Evolutionary conservation across 1,140 invertebrate genomes (phyloP), one percentile per base, ranked within the genome.

Genomic region (Dendrolimus kikuchii): DNA sequence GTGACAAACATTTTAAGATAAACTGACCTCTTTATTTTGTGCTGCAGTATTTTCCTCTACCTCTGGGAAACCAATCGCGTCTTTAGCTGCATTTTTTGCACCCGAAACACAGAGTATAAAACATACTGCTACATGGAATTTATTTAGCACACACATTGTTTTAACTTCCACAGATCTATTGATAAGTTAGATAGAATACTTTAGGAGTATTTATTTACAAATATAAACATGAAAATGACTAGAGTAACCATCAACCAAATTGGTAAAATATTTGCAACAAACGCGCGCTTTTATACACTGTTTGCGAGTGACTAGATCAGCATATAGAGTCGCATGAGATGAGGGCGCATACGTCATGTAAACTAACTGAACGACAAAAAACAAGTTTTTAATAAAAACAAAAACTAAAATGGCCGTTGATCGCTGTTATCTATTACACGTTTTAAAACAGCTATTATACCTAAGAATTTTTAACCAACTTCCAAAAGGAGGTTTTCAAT

Each of bases 41-140:
- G 64, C 48, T n/a, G 62, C 55, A 5, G 58, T 42, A 55, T 80
- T 72, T 65, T 84, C 78, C 49, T 81, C 81, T 6, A 59, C 40
- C 47, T 81, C 78, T 7, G 78, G 81, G 63, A 84, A 84, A 57
- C 71, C 78, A 56, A 83, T 77, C 5, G 65, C 66, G 51, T 68
- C 71, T 46, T 62, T 65, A 8, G 48, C 45, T 7, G 52, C 57
- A 43, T 57, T 66, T 56, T 66, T 51, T 46, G 57, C 63, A 9
- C 49, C 48, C 5, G 50, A 40, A n/a, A 49, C 37, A 45, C 40
- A 50, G 3, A 66, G 23, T 23, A 23, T 43, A 9, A 68, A 36
- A 8, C 62, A 51, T 51, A 53, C 55, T 42, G 41, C 10, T 9
- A 59, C 42, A 10, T 53, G 42, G 23, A 60, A 38, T 57, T 45